A percentile compares a stretch with the other conserved stretches of the same genome.
Conservation (phyloP, 2,797 vertebrate genomes). For the Bucorvus abyssinicus region DNA sequence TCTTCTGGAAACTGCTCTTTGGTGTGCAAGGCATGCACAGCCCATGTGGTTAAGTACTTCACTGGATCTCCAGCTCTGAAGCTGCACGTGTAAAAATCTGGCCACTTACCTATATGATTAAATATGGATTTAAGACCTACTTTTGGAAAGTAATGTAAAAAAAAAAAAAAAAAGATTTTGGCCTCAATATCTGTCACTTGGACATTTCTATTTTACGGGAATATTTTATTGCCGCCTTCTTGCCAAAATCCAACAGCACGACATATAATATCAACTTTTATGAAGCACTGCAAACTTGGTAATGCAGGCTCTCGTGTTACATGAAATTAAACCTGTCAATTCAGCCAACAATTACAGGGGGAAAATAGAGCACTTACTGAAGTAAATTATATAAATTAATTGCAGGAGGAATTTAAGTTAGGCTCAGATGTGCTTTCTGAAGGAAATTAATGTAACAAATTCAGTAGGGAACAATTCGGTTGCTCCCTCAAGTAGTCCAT, state of each 20-base stretch:
- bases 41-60: rapidly evolving
- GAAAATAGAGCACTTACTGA: neutral
- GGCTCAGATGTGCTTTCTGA: slow-evolving; percentile 41
- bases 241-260: slow-evolving; percentile 34
- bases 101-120: neutral
- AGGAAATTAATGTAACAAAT: slow-evolving; percentile 44
- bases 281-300: neutral
- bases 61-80: neutral
- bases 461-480: slow-evolving; percentile 23
- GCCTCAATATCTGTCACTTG: neutral
- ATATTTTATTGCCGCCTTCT: neutral
- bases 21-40: neutral
- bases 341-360: neutral
- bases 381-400: slow-evolving; percentile 43
- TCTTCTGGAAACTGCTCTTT: neutral
- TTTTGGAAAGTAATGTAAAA: neutral
- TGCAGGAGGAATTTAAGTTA: slow-evolving; percentile 33
- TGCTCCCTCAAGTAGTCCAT: neutral
- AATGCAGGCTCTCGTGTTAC: slow-evolving; percentile 34
- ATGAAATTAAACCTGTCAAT: slow-evolving; percentile 47
- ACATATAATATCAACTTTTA: slow-evolving; percentile 18
- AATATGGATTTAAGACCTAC: slow-evolving; percentile 9
- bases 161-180: neutral
- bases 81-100: neutral
- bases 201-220: neutral